Conservation (phyloP, 2,113 vertebrate genomes). For the Leiothrix lutea region DNA sequence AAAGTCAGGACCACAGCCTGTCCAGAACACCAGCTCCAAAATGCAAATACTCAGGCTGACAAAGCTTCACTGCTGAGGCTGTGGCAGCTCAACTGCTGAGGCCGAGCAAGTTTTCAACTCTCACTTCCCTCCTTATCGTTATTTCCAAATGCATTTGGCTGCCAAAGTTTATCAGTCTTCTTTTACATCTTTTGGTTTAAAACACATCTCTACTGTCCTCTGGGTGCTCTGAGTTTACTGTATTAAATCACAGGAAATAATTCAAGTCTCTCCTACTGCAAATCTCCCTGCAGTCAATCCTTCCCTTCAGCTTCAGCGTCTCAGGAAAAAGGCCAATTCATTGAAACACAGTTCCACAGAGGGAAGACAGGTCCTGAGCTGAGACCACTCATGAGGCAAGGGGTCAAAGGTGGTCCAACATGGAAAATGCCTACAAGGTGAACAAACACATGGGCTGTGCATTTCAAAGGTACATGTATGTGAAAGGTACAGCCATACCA, state of each 20-base stretch:
- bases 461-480: neutral
- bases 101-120: neutral
- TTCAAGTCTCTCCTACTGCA: neutral
- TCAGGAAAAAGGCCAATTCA: neutral
- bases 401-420: neutral
- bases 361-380: neutral
- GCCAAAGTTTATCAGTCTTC: neutral
- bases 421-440: neutral
- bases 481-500: neutral
- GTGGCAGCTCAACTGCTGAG: neutral
- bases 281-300: neutral
- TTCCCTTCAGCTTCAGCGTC: neutral
- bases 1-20: neutral
- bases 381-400: accelerated
- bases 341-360: neutral
- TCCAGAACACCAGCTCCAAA: neutral
- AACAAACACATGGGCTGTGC: neutral
- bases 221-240: accelerated
- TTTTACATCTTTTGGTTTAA: neutral
- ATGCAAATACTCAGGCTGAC: accelerated
- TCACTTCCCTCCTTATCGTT: neutral
- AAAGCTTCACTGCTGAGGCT: neutral
- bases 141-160: neutral
- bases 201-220: neutral
- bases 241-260: neutral